A percentile compares a stretch with the other conserved stretches of the same genome.
These are phyloP conservation scores for Alloplasta piceator DNA, from an alignment of 2,888 invertebrate species.

Conservation along the genomic window DNA sequence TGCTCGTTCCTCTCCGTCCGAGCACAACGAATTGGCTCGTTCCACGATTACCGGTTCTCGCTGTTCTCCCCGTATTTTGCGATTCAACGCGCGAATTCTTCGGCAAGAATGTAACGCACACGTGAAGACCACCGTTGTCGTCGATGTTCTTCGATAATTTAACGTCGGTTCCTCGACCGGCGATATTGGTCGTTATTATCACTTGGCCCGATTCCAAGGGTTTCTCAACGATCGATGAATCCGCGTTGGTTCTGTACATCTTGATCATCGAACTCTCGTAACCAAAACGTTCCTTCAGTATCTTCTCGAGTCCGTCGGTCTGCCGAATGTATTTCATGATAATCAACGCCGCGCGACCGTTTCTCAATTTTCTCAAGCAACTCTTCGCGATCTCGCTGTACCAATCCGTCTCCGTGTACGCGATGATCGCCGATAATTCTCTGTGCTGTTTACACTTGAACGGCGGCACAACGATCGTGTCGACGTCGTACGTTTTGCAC, in stretches of 20 bases:
- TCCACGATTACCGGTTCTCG: constrained; percentile 79
- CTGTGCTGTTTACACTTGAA: constrained; percentile 71
- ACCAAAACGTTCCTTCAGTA: constrained; percentile 11
- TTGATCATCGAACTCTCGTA: constrained; percentile 19
- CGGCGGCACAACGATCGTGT: constrained; percentile 77
- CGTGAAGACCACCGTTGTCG: constrained; percentile 79
- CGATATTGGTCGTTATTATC: constrained; percentile 81
- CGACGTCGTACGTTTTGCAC: constrained; percentile 72
- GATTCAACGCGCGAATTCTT: constrained; percentile 79
- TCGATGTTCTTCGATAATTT: constrained; percentile 71
- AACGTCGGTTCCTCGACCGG: constrained; percentile 81
- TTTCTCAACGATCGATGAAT: constrained; percentile 60
- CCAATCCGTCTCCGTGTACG: constrained; percentile 56
- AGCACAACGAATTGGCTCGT: constrained; percentile 73
- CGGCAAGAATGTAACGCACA: constrained; percentile 80
- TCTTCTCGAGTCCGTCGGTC: constrained; percentile 11
- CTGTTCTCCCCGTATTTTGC: constrained; percentile 81
- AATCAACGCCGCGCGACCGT: constrained; percentile 74
- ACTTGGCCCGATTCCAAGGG: constrained; percentile 68
- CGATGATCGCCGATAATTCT: constrained; percentile 69
- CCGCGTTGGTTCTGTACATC: constrained; percentile 22
- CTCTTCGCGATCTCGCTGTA: constrained; percentile 50
- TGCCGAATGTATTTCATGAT: constrained; percentile 63
- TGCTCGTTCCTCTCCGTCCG: not conserved
- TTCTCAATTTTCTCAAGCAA: constrained; percentile 53